Base-by-base conservation (phyloP, 2,797 vertebrate species). In the Parauchenoglanis punctatus region DNA sequence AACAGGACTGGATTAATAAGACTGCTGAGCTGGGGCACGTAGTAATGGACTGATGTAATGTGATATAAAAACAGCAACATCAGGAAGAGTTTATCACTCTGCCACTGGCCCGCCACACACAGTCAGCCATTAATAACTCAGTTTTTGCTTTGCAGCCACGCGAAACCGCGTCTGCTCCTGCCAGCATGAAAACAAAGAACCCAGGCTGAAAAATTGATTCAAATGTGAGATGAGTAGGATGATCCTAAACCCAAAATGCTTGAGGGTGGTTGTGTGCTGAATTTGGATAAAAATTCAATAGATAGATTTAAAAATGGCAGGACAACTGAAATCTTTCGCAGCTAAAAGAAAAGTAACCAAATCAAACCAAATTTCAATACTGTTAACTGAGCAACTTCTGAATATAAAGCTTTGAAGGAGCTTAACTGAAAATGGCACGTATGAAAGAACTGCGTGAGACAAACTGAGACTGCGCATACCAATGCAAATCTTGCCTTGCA, bases 41-140 rank as follows among this genome's bases (percentile, higher is more conserved):
- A 68, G 85, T 92, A 92, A 92, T 91, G 87, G 89, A 28, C 90
- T 89, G 88, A 92, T 90, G 90, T 92, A 91, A 92, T 91, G 88
- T 81, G 88, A 92, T 91, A 91, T 89, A 89, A 91, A 91, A 90
- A 91, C 92, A 87, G 77, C 87, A 90, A 90, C 86, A 90, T 86
- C 10, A 89, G 85, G 83, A 54, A 83, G 87, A 89, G 91, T 93
- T 91, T 91, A 92, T 94, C 90, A 91, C 59, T 8, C 59, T 77
- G 82, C 83, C 85, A 87, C 83, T 46, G 75, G 87, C 75, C 63
- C 54, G 89, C 84, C 86, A 83, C 35, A 80, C 81, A 87, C 91
- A 87, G 88, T 88, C 89, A 87, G 84, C 85, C 89, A 92, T 88
- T 91, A 86, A 87, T 88, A 89, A 90, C 83, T 40, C 77, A 0